These are phyloP conservation scores for Lithobates sylvaticus DNA, from an alignment of 2,797 vertebrate species.

Conservation along the genomic window DNA sequence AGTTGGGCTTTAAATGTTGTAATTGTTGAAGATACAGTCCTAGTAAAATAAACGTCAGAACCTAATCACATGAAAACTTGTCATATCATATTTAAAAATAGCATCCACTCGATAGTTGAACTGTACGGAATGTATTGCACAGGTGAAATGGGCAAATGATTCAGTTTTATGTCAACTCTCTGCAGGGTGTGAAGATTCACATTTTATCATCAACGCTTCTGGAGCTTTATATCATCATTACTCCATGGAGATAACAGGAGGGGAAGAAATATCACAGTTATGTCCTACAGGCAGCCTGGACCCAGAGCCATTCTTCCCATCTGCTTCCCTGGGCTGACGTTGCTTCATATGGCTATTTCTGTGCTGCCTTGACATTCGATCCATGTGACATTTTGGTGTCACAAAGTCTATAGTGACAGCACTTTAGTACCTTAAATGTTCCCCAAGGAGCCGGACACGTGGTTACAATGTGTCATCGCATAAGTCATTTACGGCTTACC, in stretches of 20 bases:
- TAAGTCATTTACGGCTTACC: conserved; percentile 52
- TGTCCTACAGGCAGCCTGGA: neutral
- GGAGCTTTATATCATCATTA: neutral
- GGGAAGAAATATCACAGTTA: neutral
- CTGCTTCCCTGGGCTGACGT: neutral
- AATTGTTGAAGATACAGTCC: no score
- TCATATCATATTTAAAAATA: neutral
- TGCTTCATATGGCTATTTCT: conserved; percentile 66
- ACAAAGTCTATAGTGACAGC: conserved; percentile 53
- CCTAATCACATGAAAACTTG: neutral
- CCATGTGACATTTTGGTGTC: conserved; percentile 66
- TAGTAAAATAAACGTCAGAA: neutral
- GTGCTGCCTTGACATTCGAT: conserved; percentile 66
- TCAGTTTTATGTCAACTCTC: neutral
- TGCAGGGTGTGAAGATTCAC: conserved; percentile 4
- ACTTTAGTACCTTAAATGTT: conserved; percentile 48
- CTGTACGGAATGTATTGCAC: neutral
- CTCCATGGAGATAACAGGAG: neutral
- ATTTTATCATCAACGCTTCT: neutral
- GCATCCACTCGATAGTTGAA: neutral
- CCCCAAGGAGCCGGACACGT: conserved; percentile 57
- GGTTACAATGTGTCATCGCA: conserved; percentile 56
- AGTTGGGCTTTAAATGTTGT: no score
- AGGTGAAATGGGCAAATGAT: neutral
- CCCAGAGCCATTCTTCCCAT: neutral